Conservation (phyloP, 2,888 invertebrate genomes). For the Noctua janthina region DNA sequence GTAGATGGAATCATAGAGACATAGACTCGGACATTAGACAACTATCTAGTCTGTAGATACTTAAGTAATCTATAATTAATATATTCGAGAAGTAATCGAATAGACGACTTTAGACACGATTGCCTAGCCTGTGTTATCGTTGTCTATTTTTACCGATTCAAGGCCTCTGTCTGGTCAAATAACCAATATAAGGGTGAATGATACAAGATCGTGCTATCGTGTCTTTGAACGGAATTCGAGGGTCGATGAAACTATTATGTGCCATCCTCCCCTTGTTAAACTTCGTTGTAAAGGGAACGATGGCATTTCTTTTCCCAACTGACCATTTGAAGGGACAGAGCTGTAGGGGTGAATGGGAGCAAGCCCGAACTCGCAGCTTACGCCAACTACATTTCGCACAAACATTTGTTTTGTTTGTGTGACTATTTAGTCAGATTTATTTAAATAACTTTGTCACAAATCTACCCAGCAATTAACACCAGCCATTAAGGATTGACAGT, state of each 20-base stretch:
- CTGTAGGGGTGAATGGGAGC: neutral
- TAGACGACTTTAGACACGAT: too few relatives aligned
- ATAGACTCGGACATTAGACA: too few relatives aligned
- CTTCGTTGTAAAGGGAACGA: neutral
- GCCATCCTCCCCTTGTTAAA: neutral
- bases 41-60: neutral
- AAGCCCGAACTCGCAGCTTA: neutral
- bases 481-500: conserved; percentile 19
- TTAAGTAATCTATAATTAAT: neutral
- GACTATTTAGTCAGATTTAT: neutral
- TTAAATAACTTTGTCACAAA: conserved; percentile 20
- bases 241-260: neutral
- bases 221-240: neutral
- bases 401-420: neutral
- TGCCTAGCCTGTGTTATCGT: neutral
- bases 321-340: neutral
- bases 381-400: neutral
- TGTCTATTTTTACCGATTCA: neutral
- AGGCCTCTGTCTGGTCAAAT: neutral
- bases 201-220: neutral
- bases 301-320: too few relatives aligned
- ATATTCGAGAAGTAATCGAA: neutral
- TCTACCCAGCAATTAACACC: conserved; percentile 5
- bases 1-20: neutral
- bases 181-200: neutral